Conservation (phyloP, 1,140 invertebrate genomes). For the Kradibia gibbosae region DNA sequence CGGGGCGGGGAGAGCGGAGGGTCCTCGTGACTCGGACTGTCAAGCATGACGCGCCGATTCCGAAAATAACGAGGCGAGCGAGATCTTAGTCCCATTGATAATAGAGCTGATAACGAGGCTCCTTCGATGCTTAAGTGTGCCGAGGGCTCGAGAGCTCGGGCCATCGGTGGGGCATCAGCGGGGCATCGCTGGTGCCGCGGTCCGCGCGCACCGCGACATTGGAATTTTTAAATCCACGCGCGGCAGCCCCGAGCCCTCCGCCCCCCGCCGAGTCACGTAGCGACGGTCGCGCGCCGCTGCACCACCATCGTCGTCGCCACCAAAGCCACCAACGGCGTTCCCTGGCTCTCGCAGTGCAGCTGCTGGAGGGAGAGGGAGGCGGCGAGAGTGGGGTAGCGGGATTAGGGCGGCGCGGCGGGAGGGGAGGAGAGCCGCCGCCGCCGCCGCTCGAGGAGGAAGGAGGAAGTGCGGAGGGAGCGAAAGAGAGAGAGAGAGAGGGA, state of each 20-base stretch:
- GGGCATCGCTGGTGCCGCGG: background rate
- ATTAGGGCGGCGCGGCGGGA: background rate
- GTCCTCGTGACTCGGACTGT: background rate
- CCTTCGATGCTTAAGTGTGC: no score
- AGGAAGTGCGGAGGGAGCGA: background rate
- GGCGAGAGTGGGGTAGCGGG: background rate
- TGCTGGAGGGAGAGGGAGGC: background rate
- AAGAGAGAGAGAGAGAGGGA: background rate
- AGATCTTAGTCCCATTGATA: no score
- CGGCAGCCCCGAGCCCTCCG: background rate
- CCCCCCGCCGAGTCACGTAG: no score
- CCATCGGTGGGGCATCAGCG: background rate
- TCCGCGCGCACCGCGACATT: background rate
- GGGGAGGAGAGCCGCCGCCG: background rate
- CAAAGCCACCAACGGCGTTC: background rate
- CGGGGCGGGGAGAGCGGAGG: no score
- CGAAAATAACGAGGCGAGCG: no score
- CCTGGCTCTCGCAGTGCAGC: background rate
- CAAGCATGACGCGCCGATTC: background rate
- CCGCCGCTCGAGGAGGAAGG: background rate
- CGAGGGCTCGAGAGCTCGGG: background rate
- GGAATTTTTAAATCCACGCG: slow-evolving; percentile 14
- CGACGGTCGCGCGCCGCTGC: no score
- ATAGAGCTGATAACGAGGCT: no score
- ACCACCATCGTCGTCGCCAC: background rate